Percentiles rank a stretch among this genome's conserved stretches.
Conservation (phyloP, 2,888 invertebrate species). For the Hyles lineata region DNA sequence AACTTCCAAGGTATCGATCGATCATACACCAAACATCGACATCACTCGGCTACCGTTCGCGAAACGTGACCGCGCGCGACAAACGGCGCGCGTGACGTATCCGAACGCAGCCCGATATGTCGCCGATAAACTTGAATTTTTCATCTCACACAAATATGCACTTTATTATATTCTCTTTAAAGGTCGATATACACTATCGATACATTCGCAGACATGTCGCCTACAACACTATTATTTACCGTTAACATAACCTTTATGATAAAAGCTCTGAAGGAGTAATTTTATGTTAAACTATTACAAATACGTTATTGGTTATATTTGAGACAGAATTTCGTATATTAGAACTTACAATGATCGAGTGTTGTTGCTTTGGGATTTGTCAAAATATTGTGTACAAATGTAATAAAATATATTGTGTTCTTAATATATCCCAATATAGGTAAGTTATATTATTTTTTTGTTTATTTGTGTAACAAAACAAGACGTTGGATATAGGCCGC, state of each 20-base stretch:
- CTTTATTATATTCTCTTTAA: conserved; percentile 42
- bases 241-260: conserved; percentile 28
- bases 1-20: conserved; percentile 3
- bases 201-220: conserved; percentile 36
- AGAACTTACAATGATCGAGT: neutral
- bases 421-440: neutral
- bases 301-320: conserved; percentile 17
- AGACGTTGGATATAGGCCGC: too few relatives aligned
- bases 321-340: conserved; percentile 18
- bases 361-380: conserved; percentile 10
- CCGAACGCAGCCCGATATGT: conserved; percentile 71
- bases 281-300: conserved; percentile 25
- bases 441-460: neutral
- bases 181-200: conserved; percentile 34
- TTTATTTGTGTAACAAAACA: neutral
- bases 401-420: conserved; percentile 10
- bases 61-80: conserved; percentile 78
- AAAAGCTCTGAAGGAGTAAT: conserved; percentile 26
- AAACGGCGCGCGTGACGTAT: conserved; percentile 79
- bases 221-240: conserved; percentile 31
- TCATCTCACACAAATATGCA: conserved; percentile 45
- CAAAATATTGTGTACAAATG: conserved; percentile 16
- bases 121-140: conserved; percentile 56
- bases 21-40: conserved; percentile 47
- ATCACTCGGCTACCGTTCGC: conserved; percentile 71